Conservation (phyloP, 2,113 vertebrate genomes). For the Eupsittula cactorum region DNA sequence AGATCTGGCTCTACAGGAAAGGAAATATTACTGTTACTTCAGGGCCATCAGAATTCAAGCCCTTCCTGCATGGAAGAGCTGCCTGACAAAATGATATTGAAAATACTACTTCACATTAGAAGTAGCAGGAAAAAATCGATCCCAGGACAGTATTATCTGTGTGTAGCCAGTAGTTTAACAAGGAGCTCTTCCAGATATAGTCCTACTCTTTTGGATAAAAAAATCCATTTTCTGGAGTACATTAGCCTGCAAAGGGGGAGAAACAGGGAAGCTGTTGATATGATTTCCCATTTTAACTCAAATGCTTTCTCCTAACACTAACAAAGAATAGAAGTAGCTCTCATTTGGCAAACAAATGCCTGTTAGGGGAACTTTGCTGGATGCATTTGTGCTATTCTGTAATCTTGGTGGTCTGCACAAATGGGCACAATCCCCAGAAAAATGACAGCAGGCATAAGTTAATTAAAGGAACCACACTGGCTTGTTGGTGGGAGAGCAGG, state of each 20-base stretch:
- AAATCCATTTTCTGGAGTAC: slow-evolving; percentile 12
- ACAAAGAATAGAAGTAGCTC: not conserved
- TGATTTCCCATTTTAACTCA: slow-evolving; percentile 2
- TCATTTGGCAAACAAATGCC: not conserved
- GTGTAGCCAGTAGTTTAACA: slow-evolving; percentile 21
- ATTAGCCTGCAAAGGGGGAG: slow-evolving; percentile 29
- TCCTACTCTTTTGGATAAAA: not conserved
- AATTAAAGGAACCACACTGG: not conserved
- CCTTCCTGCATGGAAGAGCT: not conserved
- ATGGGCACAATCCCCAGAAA: not conserved
- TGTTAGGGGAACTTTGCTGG: slow-evolving; percentile 15
- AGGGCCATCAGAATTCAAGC: not conserved
- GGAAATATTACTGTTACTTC: not conserved
- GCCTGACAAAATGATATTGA: slow-evolving; percentile 23
- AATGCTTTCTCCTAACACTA: not conserved
- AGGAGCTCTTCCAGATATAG: not conserved
- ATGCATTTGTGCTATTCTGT: not conserved
- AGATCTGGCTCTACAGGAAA: not conserved
- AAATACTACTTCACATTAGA: slow-evolving; percentile 42
- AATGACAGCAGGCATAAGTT: not conserved
- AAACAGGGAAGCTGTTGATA: slow-evolving; percentile 14
- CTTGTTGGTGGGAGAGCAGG: not conserved
- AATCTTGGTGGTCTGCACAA: slow-evolving; percentile 1
- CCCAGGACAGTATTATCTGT: slow-evolving; percentile 22
- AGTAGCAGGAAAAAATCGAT: slow-evolving; percentile 27